Evolutionary conservation across 2,797 vertebrate genomes (phyloP).

Genomic region (Chromis chromis): DNA sequence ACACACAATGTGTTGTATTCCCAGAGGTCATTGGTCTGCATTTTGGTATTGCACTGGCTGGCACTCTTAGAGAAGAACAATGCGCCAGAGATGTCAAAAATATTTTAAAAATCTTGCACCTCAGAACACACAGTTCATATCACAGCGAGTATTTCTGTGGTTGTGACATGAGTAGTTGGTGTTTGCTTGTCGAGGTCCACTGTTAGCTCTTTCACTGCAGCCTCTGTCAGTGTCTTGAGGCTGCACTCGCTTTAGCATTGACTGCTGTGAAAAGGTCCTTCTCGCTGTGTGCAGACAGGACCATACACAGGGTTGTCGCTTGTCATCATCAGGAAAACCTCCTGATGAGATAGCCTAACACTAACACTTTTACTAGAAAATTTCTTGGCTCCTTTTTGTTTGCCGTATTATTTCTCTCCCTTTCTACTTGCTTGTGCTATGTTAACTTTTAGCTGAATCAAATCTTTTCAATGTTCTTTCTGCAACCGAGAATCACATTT

Average conservation of each 20-base stretch:
- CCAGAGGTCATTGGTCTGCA: constrained; percentile 8
- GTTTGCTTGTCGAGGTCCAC: constrained; percentile 5
- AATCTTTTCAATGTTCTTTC: too few species aligned
- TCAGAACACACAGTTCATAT: neutral
- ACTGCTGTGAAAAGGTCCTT: constrained; percentile 39
- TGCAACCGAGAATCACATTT: too few species aligned
- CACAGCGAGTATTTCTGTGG: constrained; percentile 6
- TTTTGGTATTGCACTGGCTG: constrained; percentile 19
- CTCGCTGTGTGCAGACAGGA: constrained; percentile 32
- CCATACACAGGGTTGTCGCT: constrained; percentile 8
- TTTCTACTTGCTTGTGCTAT: too few species aligned
- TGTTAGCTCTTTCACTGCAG: constrained; percentile 32
- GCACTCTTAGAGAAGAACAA: constrained; percentile 5
- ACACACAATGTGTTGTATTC: constrained; percentile 23
- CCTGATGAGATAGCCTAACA: neutral
- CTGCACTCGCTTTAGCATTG: constrained; percentile 21
- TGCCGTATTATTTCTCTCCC: too few species aligned
- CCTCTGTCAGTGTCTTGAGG: constrained; percentile 38
- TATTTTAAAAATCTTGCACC: constrained; percentile 8
- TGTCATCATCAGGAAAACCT: constrained; percentile 21
- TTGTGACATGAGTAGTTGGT: constrained; percentile 26
- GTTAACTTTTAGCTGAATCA: too few species aligned
- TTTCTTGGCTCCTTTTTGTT: too few species aligned
- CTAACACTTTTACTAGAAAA: too few species aligned
- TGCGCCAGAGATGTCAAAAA: constrained; percentile 15